A percentile compares a stretch with the other conserved stretches of the same genome.
Conservation (phyloP, 2,888 invertebrate species). For the Orthosia gracilis region DNA sequence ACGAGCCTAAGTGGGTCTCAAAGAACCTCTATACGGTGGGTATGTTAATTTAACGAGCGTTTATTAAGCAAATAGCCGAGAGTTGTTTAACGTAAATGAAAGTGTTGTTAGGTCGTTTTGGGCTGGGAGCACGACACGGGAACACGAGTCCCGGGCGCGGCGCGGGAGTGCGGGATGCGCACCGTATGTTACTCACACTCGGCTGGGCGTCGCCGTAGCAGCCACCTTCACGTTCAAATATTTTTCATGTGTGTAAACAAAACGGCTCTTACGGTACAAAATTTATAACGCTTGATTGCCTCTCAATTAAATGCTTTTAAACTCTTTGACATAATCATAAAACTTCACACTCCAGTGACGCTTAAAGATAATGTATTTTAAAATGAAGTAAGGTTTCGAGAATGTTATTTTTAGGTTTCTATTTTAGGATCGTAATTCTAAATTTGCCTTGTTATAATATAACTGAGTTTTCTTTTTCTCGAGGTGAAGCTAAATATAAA, state of each 20-base stretch:
- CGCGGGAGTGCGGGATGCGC: conserved; percentile 59
- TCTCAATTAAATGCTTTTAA: conserved; percentile 72
- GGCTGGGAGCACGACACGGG: conserved; percentile 14
- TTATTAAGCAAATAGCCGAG: conserved; percentile 77
- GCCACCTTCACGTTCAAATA: conserved; percentile 67
- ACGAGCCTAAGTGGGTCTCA: conserved; percentile 62
- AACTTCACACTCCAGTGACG: conserved; percentile 65
- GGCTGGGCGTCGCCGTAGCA: conserved; percentile 62
- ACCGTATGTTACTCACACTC: conserved; percentile 71
- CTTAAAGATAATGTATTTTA: conserved; percentile 55
- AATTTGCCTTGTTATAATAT: background rate
- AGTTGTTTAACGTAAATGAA: conserved; percentile 75
- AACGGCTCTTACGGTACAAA: conserved; percentile 65
- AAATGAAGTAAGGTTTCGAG: conserved; percentile 33
- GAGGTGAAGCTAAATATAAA: background rate
- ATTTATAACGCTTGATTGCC: conserved; percentile 70
- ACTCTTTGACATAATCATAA: conserved; percentile 66
- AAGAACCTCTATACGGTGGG: conserved; percentile 71
- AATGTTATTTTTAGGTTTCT: conserved; percentile 30
- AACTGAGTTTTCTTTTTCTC: conserved; percentile 1
- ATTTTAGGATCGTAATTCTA: conserved; percentile 8
- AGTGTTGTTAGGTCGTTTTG: conserved; percentile 74
- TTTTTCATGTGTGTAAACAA: conserved; percentile 69
- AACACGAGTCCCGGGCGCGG: background rate
- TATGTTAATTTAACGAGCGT: conserved; percentile 78